Evolutionary conservation across 2,797 vertebrate genomes (phyloP).

Genomic region (Arctocebus calabarensis): DNA sequence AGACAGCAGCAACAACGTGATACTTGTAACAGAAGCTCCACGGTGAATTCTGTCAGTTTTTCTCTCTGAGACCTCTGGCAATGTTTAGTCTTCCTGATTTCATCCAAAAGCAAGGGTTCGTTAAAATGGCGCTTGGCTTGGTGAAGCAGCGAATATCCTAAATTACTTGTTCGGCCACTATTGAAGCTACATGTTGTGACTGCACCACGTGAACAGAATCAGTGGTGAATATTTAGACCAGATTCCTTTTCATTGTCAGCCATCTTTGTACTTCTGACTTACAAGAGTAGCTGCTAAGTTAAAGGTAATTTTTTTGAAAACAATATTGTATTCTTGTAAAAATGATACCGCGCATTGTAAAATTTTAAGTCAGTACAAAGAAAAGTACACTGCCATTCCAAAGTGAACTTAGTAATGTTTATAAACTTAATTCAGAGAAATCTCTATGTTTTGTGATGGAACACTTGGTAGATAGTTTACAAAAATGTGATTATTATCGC

Average conservation of each 20-base stretch:
- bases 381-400: background rate
- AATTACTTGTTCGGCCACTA: background rate
- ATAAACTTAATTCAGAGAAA: background rate
- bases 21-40: constrained; percentile 1
- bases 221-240: background rate
- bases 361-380: background rate
- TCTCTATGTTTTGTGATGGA: background rate
- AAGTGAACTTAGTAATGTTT: constrained; percentile 22
- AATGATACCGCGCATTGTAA: constrained; percentile 1
- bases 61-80: background rate
- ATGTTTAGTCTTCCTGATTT: background rate
- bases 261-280: background rate
- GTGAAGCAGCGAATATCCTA: background rate
- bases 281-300: background rate
- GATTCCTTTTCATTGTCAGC: background rate
- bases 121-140: background rate
- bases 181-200: background rate
- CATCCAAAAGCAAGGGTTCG: background rate
- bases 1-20: background rate
- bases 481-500: background rate
- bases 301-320: constrained; percentile 39
- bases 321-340: constrained; percentile 36
- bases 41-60: background rate
- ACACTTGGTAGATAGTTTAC: background rate
- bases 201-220: background rate